Evolutionary conservation across 2,797 vertebrate species (phyloP), one percentile per base, ranked within the genome.

Genomic region (Gorsachius magnificus): DNA sequence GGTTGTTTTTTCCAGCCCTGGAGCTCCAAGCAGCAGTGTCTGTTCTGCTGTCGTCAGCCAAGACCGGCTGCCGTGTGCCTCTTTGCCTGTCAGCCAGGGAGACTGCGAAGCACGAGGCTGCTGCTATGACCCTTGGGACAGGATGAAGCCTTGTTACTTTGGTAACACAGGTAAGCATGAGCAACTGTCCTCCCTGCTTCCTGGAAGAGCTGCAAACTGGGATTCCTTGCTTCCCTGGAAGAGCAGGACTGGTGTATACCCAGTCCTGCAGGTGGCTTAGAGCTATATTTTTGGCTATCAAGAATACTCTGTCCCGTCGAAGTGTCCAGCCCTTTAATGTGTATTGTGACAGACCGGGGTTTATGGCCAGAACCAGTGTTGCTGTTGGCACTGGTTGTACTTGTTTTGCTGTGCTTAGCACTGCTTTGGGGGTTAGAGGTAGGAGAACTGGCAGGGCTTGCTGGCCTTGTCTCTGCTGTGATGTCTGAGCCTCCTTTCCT

Each of bases 131-230:
- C 41, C 91, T 15, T 81, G 69, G 48, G 92, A 95, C 38, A 82
- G 82, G 17, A 17, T 21, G 38, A 90, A 64, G 20, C 94, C 96
- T 54, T 98, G 98, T 95, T 98, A 96, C 50, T 98, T 97, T 16
- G 97, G 97, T 65, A 98, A 98, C 76, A 97, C 78, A 83, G 97
- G 98, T 97, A 83, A 75, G 58, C 5, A 3, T 29, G n/a, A 61
- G 19, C 22, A 76, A 26, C 13, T n/a, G 8, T 38, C 7, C 17
- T 90, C 7, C 6, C 11, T 24, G 29, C 13, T 2, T 79, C 24
- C 31, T 45, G 25, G 33, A 82, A 33, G 10, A 57, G 33, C 50
- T 31, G 54, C 16, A 33, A 31, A 45, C 29, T 22, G 25, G 43
- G 22, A 31, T 61, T 60, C 20, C 33, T 76, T 11, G 1, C 8